Evolutionary conservation across 2,888 invertebrate genomes (phyloP), one percentile per base, ranked within the genome.

Genomic region (Pristionchus maxplancki): DNA sequence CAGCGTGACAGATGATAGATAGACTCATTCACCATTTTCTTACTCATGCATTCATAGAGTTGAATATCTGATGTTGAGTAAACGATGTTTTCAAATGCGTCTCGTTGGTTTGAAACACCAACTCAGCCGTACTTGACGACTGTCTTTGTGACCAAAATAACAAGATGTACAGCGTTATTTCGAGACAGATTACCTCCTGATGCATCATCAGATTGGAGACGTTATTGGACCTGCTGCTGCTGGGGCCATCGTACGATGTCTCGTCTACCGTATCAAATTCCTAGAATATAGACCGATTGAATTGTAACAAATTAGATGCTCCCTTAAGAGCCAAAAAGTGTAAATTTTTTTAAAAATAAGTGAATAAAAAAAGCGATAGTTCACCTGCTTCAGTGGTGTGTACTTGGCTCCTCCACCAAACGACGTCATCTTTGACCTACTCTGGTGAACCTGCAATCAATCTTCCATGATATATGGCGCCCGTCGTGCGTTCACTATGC

Each of bases 151-250:
- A 28, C 31, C 15, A 6, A 6, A 31, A 9, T 15, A 67, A n/a
- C n/a, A n/a, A n/a, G 1, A 58, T 11, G 1, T 11, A 34, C 20
- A 34, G 31, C 2, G 34, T 11, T 8, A 15, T 28, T 67, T 28
- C 31, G 40, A 28, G 6, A 81, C 4, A 40, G 11, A 53, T 44
- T 53, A 89, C 89, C 48, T 90, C 83, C 62, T 90, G 90, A 37
- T 90, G 89, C 53, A 89, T 48, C 85, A 90, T 88, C 37, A 90
- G 83, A 48, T 90, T 88, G 81, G 88, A 81, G 37, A 90, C 90
- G 58, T 34, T 81, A 37, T 78, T 87, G 71, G 74, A 83, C 20
- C 85, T 82, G 24, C 85, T 82, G 24, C 97, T 97, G 97, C 97
- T 97, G 95, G 78, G 78, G 15, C 78, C 78, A 48, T 48, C 78